These are phyloP conservation scores for Macrostomum cliftonense DNA, from an alignment of 2,888 invertebrate species.

Conservation along the genomic window DNA sequence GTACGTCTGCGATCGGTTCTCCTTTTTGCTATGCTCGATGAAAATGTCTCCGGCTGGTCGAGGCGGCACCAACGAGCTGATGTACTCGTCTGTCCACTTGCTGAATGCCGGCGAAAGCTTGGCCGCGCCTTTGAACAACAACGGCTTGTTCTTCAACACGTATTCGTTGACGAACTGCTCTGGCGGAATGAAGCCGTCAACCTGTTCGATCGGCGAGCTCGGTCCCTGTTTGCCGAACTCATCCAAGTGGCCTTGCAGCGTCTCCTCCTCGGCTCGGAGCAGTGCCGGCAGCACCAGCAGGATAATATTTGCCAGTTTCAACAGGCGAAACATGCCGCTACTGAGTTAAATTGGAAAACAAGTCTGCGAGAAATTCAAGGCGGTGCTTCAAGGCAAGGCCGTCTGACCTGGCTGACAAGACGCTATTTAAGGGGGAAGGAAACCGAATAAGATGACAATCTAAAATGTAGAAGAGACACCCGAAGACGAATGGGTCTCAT, in stretches of 20 bases:
- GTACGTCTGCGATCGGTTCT: neutral
- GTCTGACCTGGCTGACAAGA: no score
- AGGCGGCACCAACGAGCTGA: neutral
- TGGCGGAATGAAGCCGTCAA: slow-evolving; percentile 45
- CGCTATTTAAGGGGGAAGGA: no score
- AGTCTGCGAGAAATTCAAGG: no score
- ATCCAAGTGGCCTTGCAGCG: slow-evolving; percentile 19
- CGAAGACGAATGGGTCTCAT: no score
- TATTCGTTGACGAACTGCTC: slow-evolving; percentile 39
- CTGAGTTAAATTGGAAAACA: no score
- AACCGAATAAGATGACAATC: no score
- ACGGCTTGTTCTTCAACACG: neutral
- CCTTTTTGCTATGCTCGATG: slow-evolving; percentile 3
- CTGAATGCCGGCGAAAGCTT: neutral
- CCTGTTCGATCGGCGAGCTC: slow-evolving; percentile 17
- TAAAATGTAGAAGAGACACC: no score
- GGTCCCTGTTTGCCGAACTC: slow-evolving; percentile 24
- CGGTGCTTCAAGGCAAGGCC: no score
- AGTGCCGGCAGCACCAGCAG: no score
- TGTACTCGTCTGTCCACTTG: slow-evolving; percentile 1
- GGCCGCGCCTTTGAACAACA: slow-evolving; percentile 1
- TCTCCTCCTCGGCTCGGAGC: no score
- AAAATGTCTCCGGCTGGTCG: neutral
- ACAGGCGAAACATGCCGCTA: no score
- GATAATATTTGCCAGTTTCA: no score